A percentile compares a stretch with the other conserved stretches of the same genome.
Evolutionary conservation across 2,797 vertebrate species (phyloP).

Genomic region (Enteromius unitaeniatus): DNA sequence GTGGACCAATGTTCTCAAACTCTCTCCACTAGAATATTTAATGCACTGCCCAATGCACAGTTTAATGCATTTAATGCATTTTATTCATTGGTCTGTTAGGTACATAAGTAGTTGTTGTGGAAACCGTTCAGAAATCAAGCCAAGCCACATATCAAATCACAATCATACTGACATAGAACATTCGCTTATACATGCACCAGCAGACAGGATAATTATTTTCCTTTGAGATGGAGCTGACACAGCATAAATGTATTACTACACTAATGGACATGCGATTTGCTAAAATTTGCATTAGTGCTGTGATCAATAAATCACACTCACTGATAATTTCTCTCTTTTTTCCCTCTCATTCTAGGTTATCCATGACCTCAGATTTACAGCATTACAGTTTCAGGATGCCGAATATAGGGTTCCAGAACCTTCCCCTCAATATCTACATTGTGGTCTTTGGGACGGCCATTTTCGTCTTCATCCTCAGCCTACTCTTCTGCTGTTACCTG

Average conservation of each 20-base stretch:
- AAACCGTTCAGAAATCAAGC: conserved; percentile 30
- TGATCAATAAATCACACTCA: conserved; percentile 1
- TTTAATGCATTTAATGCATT: conserved; percentile 37
- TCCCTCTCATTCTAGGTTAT: conserved; percentile 74
- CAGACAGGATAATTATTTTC: neutral
- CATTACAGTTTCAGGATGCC: conserved; percentile 99
- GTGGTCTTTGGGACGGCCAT: conserved; percentile 98
- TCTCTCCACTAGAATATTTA: conserved; percentile 24
- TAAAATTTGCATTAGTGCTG: conserved; percentile 10
- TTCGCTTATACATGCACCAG: neutral
- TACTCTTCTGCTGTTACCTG: conserved; percentile 99
- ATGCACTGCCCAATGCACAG: conserved; percentile 1
- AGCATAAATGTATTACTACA: neutral
- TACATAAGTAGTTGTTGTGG: conserved; percentile 48
- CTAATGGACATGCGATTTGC: conserved; percentile 33
- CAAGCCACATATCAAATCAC: conserved; percentile 14
- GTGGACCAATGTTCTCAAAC: conserved; percentile 51
- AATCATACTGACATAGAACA: conserved; percentile 16
- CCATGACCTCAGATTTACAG: conserved; percentile 96
- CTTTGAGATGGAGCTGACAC: neutral
- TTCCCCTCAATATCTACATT: conserved; percentile 99
- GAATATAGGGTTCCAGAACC: conserved; percentile 99
- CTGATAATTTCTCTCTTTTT: conserved; percentile 28
- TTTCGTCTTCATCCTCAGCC: conserved; percentile 99
- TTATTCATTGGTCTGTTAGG: conserved; percentile 33